Evolutionary conservation across 2,113 vertebrate species (phyloP).

Genomic region (Hypocryptadius cinnamomeus): DNA sequence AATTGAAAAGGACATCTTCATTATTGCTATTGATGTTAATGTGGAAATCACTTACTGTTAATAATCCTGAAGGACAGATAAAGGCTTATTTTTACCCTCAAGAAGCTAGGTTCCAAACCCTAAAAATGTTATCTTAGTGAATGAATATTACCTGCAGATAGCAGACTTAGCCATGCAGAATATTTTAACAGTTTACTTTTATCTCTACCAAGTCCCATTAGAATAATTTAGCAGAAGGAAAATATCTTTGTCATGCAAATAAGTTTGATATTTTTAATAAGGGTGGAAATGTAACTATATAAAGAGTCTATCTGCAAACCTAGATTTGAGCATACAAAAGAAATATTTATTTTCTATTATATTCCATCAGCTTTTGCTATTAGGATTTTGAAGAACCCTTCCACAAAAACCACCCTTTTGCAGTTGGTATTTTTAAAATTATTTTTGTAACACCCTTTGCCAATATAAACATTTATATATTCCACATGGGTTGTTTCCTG

Average conservation of each 20-base stretch:
- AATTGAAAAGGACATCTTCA: constrained; percentile 61
- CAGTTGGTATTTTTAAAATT: neutral
- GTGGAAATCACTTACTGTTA: constrained; percentile 53
- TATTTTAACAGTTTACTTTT: constrained; percentile 47
- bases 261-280: constrained; percentile 1
- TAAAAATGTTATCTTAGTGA: constrained; percentile 51
- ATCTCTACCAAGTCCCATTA: constrained; percentile 6
- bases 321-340: neutral
- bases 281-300: neutral
- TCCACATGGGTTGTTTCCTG: neutral
- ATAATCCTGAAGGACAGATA: constrained; percentile 54
- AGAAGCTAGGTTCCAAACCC: constrained; percentile 32
- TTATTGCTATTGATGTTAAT: constrained; percentile 64
- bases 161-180: constrained; percentile 4
- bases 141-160: constrained; percentile 46
- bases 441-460: neutral
- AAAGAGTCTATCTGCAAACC: neutral
- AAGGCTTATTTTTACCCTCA: constrained; percentile 48
- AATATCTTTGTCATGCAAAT: constrained; percentile 33
- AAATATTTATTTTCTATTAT: neutral
- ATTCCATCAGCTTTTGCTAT: neutral
- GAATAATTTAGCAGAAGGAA: constrained; percentile 28
- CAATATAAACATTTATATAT: neutral
- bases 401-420: neutral
- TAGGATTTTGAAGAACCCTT: neutral